Evolutionary conservation across 1,140 invertebrate species (phyloP).

Genomic region (Dufourea novaeangliae): DNA sequence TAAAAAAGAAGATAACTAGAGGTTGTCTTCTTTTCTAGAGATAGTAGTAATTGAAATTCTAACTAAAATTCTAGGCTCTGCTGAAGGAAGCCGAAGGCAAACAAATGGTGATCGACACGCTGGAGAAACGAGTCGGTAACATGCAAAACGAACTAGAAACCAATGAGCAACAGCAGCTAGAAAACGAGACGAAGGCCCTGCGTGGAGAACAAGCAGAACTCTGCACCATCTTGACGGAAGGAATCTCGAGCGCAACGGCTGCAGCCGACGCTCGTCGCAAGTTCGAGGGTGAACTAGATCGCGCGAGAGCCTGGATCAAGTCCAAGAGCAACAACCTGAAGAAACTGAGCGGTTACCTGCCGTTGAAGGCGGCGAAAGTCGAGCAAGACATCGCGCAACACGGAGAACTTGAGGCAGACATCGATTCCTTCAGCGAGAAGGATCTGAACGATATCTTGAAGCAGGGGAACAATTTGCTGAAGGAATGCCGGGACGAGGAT

Average conservation of each 20-base stretch:
- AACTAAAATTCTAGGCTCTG: slow-evolving; percentile 82
- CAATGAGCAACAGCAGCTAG: slow-evolving; percentile 87
- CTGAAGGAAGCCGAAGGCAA: slow-evolving; percentile 93
- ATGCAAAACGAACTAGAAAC: slow-evolving; percentile 93
- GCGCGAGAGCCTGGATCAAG: slow-evolving; percentile 90
- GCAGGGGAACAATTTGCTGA: slow-evolving; percentile 88
- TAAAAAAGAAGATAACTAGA: no score
- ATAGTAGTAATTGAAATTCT: no score
- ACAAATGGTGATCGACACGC: slow-evolving; percentile 89
- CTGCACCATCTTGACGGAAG: slow-evolving; percentile 86
- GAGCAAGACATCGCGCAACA: slow-evolving; percentile 90
- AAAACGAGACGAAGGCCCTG: slow-evolving; percentile 85
- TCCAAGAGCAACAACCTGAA: slow-evolving; percentile 88
- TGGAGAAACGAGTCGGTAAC: slow-evolving; percentile 91
- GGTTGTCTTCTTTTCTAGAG: no score
- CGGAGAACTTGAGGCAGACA: slow-evolving; percentile 87
- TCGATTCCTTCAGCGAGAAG: slow-evolving; percentile 90
- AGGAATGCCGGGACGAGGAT: slow-evolving; percentile 90
- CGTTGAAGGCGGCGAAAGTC: slow-evolving; percentile 87
- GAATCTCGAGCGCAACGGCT: slow-evolving; percentile 86
- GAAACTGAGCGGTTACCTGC: slow-evolving; percentile 88
- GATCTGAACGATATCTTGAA: slow-evolving; percentile 89
- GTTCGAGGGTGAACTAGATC: slow-evolving; percentile 89
- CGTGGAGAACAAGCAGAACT: slow-evolving; percentile 88
- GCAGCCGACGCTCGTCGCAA: slow-evolving; percentile 87